These are phyloP conservation scores for Apeltes quadracus DNA, from an alignment of 2,113 vertebrate species.

Conservation along the genomic window DNA sequence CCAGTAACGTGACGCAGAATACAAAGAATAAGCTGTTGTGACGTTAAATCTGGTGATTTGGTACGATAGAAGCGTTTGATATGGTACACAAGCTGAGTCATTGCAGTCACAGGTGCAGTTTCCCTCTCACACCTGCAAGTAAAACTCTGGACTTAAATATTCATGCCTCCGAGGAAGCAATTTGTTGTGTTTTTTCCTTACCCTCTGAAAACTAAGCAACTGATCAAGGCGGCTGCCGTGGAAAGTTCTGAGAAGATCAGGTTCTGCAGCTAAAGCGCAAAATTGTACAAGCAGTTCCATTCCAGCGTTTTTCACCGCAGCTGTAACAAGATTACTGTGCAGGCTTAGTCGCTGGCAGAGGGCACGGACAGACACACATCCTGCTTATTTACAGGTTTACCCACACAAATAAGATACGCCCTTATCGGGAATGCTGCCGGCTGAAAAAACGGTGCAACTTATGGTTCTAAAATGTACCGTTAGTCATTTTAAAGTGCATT, in stretches of 20 bases:
- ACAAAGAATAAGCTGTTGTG: no score
- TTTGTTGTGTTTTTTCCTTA: background rate
- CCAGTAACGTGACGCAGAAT: background rate
- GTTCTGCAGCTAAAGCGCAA: slow-evolving; percentile 36
- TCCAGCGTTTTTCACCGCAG: slow-evolving; percentile 23
- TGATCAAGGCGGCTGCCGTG: slow-evolving; percentile 20
- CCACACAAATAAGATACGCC: slow-evolving; percentile 15
- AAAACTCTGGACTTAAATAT: background rate
- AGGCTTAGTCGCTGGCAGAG: slow-evolving; percentile 42
- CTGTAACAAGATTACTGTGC: slow-evolving; percentile 47
- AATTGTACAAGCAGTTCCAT: slow-evolving; percentile 25
- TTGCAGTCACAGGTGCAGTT: background rate
- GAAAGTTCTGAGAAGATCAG: slow-evolving; percentile 42
- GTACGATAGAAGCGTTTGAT: background rate
- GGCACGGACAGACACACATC: slow-evolving; percentile 22
- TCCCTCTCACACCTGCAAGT: background rate
- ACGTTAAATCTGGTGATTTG: background rate
- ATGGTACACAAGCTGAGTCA: background rate
- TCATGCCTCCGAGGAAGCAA: background rate
- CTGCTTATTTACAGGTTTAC: slow-evolving; percentile 46
- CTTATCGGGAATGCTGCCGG: slow-evolving; percentile 4
- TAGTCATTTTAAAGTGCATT: no score
- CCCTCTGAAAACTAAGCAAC: background rate
- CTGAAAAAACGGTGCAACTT: slow-evolving; percentile 19
- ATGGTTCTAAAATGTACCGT: background rate